Conservation (phyloP, 2,888 invertebrate genomes). For the Vesta saturnalis region DNA sequence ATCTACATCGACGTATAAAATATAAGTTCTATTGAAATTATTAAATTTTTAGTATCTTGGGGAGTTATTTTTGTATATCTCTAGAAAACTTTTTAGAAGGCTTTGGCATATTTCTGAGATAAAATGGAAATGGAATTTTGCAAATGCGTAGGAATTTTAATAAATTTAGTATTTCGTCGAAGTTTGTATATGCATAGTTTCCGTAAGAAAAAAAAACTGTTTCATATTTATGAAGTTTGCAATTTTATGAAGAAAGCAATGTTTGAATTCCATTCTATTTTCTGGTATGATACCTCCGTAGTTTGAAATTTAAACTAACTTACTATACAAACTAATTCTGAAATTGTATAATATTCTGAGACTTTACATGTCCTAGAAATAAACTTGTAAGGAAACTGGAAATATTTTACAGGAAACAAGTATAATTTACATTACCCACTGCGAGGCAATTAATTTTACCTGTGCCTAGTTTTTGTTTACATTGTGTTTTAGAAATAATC, state of each 20-base stretch:
- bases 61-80: not conserved
- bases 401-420: slow-evolving; percentile 13
- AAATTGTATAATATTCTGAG: not conserved
- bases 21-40: not conserved
- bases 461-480: too few species aligned
- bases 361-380: not conserved
- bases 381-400: not conserved
- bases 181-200: not conserved
- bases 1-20: not conserved
- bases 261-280: slow-evolving; percentile 9
- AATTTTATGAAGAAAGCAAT: slow-evolving; percentile 17
- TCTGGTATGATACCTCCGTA: slow-evolving; percentile 9
- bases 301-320: slow-evolving; percentile 22
- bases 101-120: not conserved
- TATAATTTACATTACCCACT: not conserved
- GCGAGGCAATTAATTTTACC: slow-evolving; percentile 4
- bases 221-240: slow-evolving; percentile 23
- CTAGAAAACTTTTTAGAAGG: not conserved
- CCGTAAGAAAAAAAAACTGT: slow-evolving; percentile 4
- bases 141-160: not conserved
- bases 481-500: too few species aligned
- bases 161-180: not conserved
- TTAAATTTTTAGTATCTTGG: not conserved
- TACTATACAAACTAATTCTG: not conserved
- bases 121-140: slow-evolving; percentile 1